A percentile compares a stretch with the other conserved stretches of the same genome.
These are phyloP conservation scores for Rallus crepitans DNA, from an alignment of 2,797 vertebrate species.

Conservation along the genomic window DNA sequence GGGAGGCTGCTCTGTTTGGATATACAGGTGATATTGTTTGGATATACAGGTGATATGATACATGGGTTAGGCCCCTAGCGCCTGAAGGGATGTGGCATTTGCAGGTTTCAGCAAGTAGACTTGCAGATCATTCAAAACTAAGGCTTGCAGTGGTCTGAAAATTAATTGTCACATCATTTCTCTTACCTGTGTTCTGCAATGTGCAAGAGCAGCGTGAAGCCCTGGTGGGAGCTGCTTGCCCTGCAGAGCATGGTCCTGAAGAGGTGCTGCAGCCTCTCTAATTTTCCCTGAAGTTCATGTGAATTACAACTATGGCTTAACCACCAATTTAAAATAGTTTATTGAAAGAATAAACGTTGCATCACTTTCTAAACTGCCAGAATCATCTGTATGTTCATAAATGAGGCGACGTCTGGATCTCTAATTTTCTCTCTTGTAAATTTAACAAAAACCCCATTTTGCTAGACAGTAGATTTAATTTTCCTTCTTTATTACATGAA, in stretches of 20 bases:
- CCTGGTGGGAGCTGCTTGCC: accelerated
- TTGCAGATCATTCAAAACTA: not conserved
- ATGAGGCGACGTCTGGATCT: not conserved
- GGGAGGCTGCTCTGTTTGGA: not conserved
- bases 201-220: not conserved
- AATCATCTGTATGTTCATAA: not conserved
- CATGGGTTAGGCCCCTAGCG: not conserved
- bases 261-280: not conserved
- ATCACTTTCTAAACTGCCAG: not conserved
- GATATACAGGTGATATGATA: not conserved
- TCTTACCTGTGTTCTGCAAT: not conserved
- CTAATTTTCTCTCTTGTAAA: not conserved
- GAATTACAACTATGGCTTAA: not conserved
- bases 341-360: constrained; percentile 17
- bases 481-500: not conserved
- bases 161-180: not conserved
- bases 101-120: not conserved
- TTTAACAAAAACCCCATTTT: not conserved
- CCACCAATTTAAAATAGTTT: not conserved
- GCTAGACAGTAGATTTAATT: not conserved
- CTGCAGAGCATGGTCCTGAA: not conserved
- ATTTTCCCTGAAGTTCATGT: not conserved
- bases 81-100: not conserved
- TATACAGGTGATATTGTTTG: not conserved
- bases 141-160: not conserved